Conservation (phyloP, 2,888 invertebrate species). For the Resseliella maxima region DNA sequence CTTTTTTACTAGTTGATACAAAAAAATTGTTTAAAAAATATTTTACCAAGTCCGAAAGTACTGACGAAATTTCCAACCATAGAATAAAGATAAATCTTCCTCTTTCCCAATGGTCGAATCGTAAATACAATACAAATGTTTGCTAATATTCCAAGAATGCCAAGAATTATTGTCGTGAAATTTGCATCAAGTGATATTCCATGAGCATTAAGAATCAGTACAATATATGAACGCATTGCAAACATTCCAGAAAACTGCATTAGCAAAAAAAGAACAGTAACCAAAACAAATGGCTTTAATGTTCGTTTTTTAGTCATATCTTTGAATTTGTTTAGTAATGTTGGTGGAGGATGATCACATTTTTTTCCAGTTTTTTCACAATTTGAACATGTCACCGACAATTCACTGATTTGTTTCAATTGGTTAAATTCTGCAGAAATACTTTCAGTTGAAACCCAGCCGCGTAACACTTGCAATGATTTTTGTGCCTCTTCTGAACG, state of each 20-base stretch:
- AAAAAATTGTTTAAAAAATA: too few species aligned
- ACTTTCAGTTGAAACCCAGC: constrained; percentile 62
- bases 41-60: background rate
- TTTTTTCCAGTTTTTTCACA: constrained; percentile 59
- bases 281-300: constrained; percentile 70
- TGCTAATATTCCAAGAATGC: background rate
- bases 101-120: background rate
- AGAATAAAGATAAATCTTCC: background rate
- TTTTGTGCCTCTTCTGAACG: constrained; percentile 70
- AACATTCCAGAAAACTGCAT: too few species aligned
- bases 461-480: constrained; percentile 71
- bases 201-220: too few species aligned
- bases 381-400: constrained; percentile 59
- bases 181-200: background rate
- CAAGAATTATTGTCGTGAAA: background rate
- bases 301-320: constrained; percentile 70
- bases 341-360: constrained; percentile 63
- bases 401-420: constrained; percentile 59
- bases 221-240: too few species aligned
- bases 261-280: too few species aligned
- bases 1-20: too few species aligned
- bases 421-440: constrained; percentile 60
- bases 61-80: background rate
- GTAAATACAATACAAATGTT: background rate
- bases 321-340: constrained; percentile 60